A percentile compares a stretch with the other conserved stretches of the same genome.
These are phyloP conservation scores for Lumbricus terrestris DNA, from an alignment of 2,888 invertebrate genomes.

Conservation along the genomic window DNA sequence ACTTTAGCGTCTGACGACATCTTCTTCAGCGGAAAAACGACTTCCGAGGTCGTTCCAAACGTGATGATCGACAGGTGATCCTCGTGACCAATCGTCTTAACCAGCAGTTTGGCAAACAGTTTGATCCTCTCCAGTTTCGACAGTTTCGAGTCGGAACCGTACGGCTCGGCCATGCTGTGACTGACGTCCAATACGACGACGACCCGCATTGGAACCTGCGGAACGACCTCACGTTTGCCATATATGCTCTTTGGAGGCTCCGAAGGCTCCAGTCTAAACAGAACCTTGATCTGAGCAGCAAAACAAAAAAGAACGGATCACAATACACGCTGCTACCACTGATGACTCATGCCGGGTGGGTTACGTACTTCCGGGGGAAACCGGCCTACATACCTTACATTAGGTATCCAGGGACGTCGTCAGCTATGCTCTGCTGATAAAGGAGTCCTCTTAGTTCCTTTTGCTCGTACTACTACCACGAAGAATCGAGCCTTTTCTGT, in stretches of 20 bases:
- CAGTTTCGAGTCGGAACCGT: constrained; percentile 37
- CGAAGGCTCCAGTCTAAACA: constrained; percentile 44
- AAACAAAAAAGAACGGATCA: background rate
- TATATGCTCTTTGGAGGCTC: constrained; percentile 30
- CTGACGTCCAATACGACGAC: constrained; percentile 52
- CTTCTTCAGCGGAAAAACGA: constrained; percentile 46
- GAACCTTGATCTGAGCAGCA: constrained; percentile 43
- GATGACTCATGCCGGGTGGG: too few species aligned
- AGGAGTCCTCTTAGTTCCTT: too few species aligned
- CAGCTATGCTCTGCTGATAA: too few species aligned
- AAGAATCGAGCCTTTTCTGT: too few species aligned
- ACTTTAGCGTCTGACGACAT: constrained; percentile 45
- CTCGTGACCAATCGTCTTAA: constrained; percentile 44
- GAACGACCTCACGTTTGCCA: constrained; percentile 28
- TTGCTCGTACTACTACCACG: too few species aligned
- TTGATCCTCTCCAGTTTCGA: constrained; percentile 44
- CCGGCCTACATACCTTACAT: too few species aligned
- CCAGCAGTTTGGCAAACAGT: constrained; percentile 37
- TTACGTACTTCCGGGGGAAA: too few species aligned
- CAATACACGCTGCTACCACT: too few species aligned
- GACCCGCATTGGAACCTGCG: constrained; percentile 45
- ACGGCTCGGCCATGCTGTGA: constrained; percentile 49
- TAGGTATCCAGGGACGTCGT: too few species aligned
- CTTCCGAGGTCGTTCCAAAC: constrained; percentile 47
- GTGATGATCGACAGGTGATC: constrained; percentile 48